Base-by-base conservation (phyloP, 2,797 vertebrate genomes). In the Nannoperca obscura region DNA sequence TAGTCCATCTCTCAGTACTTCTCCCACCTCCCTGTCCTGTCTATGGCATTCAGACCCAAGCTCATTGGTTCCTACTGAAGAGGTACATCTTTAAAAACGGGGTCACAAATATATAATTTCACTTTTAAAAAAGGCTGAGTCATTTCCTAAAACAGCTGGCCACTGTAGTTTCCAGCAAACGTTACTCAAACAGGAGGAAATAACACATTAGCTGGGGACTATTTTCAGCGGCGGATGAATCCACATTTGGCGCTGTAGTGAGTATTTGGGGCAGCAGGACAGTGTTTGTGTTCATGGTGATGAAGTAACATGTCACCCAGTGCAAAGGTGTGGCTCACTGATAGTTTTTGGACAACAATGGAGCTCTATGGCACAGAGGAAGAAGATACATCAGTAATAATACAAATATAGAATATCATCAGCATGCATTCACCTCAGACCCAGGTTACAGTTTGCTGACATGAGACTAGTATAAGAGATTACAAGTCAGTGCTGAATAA, bases 401-500 rank as follows among this genome's bases (percentile, higher is more conserved):
- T 47, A 30, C 22, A 74, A 44, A 71, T 27, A 38, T 1, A 57
- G 27, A 58, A 44, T 30, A 49, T 61, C 10, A 59, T 3, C 17
- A 59, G 12, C 53, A 8, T 73, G 59, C 24, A 27, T 64, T 30
- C 58, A 75, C 14, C 46, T 58, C 13, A 4, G 50, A 53, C 34
- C 50, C 59, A 27, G 40, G 74, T 63, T 66, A 30, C 19, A 75
- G 46, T 68, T 40, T 27, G 19, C 42, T 53, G 76, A 68, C 68
- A 71, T 17, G n/a, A 71, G 20, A 74, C 42, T 55, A 47, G 65
- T 42, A 49, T 66, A 59, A 74, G n/a, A 69, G 70, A 76, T 83
- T 77, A 74, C 42, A 61, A 47, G 40, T 46, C 63, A 46, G 44
- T 11, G 62, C 38, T 75, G 62, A 82, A 88, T 70, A 76, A 80